These are phyloP conservation scores for Copidosoma floridanum DNA, from an alignment of 1,140 invertebrate genomes.

Conservation along the genomic window DNA sequence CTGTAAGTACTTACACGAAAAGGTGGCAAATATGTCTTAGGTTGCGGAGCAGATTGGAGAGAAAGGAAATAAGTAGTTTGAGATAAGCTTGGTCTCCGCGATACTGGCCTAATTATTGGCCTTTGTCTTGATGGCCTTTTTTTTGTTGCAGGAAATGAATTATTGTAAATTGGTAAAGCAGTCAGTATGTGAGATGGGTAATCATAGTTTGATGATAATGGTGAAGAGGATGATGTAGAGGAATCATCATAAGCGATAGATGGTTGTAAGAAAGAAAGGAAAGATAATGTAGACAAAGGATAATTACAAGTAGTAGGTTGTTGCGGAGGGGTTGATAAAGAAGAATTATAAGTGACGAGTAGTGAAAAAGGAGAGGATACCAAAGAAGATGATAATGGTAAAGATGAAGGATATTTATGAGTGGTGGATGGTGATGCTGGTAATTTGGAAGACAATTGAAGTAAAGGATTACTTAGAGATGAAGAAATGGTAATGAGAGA, in stretches of 20 bases:
- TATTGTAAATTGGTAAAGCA: not conserved
- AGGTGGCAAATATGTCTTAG: not conserved
- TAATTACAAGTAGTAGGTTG: constrained; percentile 7
- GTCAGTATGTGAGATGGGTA: not conserved
- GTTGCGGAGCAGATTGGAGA: not conserved
- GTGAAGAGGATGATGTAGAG: not conserved
- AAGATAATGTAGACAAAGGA: not conserved
- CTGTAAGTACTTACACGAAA: constrained; percentile 5
- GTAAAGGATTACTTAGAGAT: not conserved
- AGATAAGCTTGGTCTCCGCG: not conserved
- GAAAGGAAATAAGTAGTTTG: not conserved
- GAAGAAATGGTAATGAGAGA: no score
- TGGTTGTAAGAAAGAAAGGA: no score
- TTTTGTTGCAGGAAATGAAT: not conserved
- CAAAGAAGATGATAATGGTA: not conserved
- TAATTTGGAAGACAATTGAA: not conserved
- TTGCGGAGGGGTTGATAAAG: not conserved
- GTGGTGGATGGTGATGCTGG: not conserved
- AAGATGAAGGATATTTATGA: constrained; percentile 1
- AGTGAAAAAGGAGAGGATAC: constrained; percentile 8
- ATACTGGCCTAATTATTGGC: not conserved
- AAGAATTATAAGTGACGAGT: not conserved
- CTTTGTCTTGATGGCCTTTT: not conserved
- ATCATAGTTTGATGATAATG: not conserved
- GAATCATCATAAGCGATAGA: constrained; percentile 11